Evolutionary conservation across 2,797 vertebrate genomes (phyloP).

Genomic region (Hyperoplus immaculatus): DNA sequence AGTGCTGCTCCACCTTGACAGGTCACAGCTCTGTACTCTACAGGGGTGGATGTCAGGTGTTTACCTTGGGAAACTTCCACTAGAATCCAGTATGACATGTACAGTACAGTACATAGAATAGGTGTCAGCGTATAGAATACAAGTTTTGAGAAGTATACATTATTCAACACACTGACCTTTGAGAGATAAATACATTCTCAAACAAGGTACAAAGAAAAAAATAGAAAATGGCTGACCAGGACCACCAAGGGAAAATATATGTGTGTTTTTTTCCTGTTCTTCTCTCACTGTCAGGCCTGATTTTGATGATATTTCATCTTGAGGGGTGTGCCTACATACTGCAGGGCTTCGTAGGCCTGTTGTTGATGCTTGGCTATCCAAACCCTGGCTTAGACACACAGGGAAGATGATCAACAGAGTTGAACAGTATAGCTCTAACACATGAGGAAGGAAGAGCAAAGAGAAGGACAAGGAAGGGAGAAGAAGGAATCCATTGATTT

Average conservation of each 20-base stretch:
- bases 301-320: constrained; percentile 45
- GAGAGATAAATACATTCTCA: background rate
- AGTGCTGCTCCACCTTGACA: constrained; percentile 49
- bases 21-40: constrained; percentile 55
- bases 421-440: background rate
- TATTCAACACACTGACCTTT: constrained; percentile 26
- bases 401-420: constrained; percentile 8
- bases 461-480: constrained; percentile 1
- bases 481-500: constrained; percentile 37
- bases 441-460: background rate
- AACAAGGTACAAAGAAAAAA: background rate
- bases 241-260: background rate
- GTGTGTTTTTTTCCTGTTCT: background rate
- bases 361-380: background rate
- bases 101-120: background rate
- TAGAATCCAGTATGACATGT: background rate
- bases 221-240: background rate
- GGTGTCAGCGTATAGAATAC: constrained; percentile 12
- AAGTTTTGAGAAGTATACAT: constrained; percentile 30
- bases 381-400: constrained; percentile 9
- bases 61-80: constrained; percentile 19
- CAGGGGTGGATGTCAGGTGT: constrained; percentile 36
- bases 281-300: constrained; percentile 22
- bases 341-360: constrained; percentile 31
- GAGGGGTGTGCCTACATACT: constrained; percentile 31